Evolutionary conservation across 2,113 vertebrate genomes (phyloP).

Genomic region (Brachyhypopomus gauderio): DNA sequence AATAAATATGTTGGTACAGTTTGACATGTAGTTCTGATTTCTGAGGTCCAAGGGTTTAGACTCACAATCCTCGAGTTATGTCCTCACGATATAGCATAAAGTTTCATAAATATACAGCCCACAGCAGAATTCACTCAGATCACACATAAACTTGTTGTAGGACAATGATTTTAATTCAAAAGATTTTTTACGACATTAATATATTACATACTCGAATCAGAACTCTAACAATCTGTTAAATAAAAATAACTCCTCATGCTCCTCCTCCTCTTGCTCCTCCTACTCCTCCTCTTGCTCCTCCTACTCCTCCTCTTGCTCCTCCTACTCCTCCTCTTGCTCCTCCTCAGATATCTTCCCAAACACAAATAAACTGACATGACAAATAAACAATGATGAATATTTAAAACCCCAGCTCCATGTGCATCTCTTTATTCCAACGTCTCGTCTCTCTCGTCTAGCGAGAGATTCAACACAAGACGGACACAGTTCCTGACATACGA

Average conservation of each 20-base stretch:
- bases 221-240: conserved; percentile 83
- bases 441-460: conserved; percentile 77
- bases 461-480: conserved; percentile 75
- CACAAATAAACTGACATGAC: conserved; percentile 88
- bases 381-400: conserved; percentile 80
- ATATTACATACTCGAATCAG: conserved; percentile 81
- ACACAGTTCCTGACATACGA: no score
- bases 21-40: no score
- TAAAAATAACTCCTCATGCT: conserved; percentile 77
- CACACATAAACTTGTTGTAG: conserved; percentile 36
- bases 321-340: no score
- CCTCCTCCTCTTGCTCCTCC: no score
- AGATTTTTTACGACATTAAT: conserved; percentile 76
- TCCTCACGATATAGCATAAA: no score
- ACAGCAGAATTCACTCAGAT: not conserved
- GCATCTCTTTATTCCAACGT: conserved; percentile 16
- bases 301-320: no score
- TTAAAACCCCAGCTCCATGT: conserved; percentile 70
- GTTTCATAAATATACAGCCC: no score
- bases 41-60: no score
- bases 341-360: conserved; percentile 72
- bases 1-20: no score
- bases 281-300: no score
- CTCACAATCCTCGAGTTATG: no score
- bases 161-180: conserved; percentile 80